Evolutionary conservation across 2,888 invertebrate species (phyloP).

Genomic region (Chloroclysta siterata): DNA sequence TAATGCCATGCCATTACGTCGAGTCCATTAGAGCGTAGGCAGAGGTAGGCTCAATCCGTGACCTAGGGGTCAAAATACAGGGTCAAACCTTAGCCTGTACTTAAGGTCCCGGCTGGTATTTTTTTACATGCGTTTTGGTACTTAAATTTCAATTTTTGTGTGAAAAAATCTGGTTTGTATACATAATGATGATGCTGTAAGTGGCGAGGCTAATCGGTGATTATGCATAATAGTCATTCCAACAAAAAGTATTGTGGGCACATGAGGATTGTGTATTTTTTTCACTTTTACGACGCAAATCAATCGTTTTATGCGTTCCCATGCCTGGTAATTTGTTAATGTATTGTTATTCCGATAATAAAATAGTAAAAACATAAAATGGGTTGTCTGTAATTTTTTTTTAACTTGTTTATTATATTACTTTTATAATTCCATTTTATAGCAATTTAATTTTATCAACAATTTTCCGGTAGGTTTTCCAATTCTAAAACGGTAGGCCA

Average conservation of each 20-base stretch:
- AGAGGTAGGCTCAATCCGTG: slow-evolving; percentile 15
- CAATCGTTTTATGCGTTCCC: slow-evolving; percentile 7
- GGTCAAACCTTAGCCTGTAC: slow-evolving; percentile 34
- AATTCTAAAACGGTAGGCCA: too few species aligned
- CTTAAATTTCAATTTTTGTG: slow-evolving; percentile 25
- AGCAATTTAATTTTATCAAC: too few species aligned
- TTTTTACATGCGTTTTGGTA: slow-evolving; percentile 1
- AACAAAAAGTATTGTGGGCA: slow-evolving; percentile 20
- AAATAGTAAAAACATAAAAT: neutral
- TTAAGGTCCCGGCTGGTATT: slow-evolving; percentile 27
- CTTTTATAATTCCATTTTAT: too few species aligned
- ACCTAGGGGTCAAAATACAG: slow-evolving; percentile 27
- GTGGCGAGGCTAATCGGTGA: slow-evolving; percentile 27
- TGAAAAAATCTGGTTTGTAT: slow-evolving; percentile 27
- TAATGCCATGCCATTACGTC: slow-evolving; percentile 26
- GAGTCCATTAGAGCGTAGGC: slow-evolving; percentile 32
- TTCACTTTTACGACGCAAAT: slow-evolving; percentile 19
- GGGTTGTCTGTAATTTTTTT: too few species aligned
- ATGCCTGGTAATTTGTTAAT: neutral
- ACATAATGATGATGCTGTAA: slow-evolving; percentile 24
- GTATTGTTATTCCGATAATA: neutral
- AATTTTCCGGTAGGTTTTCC: too few species aligned
- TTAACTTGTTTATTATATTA: too few species aligned
- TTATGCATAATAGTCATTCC: slow-evolving; percentile 24
- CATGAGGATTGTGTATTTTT: slow-evolving; percentile 22